Evolutionary conservation across 2,888 invertebrate genomes (phyloP).

Genomic region (Arge pagana): DNA sequence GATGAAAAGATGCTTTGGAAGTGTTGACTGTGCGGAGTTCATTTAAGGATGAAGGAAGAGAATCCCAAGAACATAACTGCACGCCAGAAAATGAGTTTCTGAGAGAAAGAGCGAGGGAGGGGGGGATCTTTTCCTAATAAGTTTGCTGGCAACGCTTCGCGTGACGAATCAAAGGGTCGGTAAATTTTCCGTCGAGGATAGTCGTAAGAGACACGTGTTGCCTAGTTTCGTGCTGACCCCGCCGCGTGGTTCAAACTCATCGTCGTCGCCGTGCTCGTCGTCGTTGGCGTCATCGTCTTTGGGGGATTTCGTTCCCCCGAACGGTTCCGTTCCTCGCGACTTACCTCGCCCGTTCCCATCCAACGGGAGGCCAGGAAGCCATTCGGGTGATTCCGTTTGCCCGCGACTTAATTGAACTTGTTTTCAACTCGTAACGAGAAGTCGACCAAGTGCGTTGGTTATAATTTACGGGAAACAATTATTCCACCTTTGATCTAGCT

Average conservation of each 20-base stretch:
- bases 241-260: slow-evolving; percentile 31
- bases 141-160: slow-evolving; percentile 3
- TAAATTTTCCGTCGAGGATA: slow-evolving; percentile 43
- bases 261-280: slow-evolving; percentile 28
- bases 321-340: slow-evolving; percentile 31
- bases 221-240: slow-evolving; percentile 43
- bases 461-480: slow-evolving; percentile 58
- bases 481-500: slow-evolving; percentile 53
- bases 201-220: slow-evolving; percentile 56
- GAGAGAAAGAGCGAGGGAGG: slow-evolving; percentile 2
- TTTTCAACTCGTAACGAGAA: slow-evolving; percentile 58
- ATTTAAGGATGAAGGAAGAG: too few species aligned
- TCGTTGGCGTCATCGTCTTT: slow-evolving; percentile 14
- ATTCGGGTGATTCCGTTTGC: slow-evolving; percentile 22
- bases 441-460: slow-evolving; percentile 55
- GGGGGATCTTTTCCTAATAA: slow-evolving; percentile 21
- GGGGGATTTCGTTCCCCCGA: slow-evolving; percentile 7
- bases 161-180: slow-evolving; percentile 15
- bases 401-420: slow-evolving; percentile 58
- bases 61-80: too few species aligned
- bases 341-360: not conserved
- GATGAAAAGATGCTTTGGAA: too few species aligned
- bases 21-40: too few species aligned
- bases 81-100: too few species aligned
- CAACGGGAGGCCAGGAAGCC: slow-evolving; percentile 24